These are phyloP conservation scores for Macrosoma leucophasiata DNA, from an alignment of 2,888 invertebrate species.

Conservation along the genomic window DNA sequence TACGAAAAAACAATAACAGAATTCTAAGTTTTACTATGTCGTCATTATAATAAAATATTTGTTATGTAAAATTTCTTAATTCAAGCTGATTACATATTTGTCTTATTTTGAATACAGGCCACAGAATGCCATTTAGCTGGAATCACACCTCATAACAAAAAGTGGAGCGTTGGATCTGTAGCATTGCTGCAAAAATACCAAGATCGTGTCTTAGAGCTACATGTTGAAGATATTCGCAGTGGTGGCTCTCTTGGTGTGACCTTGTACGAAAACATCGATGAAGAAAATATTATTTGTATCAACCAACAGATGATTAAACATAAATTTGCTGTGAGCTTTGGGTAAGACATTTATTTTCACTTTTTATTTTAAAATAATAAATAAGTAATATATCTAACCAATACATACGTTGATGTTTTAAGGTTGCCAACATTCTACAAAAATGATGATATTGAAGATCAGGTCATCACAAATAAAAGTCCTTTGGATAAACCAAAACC, in stretches of 20 bases:
- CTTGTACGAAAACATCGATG: constrained; percentile 41
- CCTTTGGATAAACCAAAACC: constrained; percentile 32
- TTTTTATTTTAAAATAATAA: no score
- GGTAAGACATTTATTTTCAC: constrained; percentile 36
- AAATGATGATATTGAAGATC: constrained; percentile 35
- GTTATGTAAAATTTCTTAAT: no score
- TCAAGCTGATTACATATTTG: not conserved
- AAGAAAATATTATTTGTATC: constrained; percentile 43
- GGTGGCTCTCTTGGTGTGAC: constrained; percentile 49
- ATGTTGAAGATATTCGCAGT: constrained; percentile 44
- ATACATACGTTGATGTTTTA: no score
- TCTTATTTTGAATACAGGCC: constrained; percentile 34
- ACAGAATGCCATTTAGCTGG: constrained; percentile 59
- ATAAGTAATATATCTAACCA: no score
- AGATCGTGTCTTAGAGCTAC: constrained; percentile 39
- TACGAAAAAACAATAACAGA: no score
- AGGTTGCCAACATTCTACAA: constrained; percentile 52
- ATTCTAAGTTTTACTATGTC: no score
- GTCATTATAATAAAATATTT: no score
- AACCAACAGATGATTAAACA: constrained; percentile 57
- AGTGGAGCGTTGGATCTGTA: constrained; percentile 52
- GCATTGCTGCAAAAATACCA: constrained; percentile 40
- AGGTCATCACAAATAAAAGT: constrained; percentile 40
- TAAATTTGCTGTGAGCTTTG: constrained; percentile 56
- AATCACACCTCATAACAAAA: constrained; percentile 52